A percentile compares a stretch with the other conserved stretches of the same genome.
These are phyloP conservation scores for Mormyrops boulengeri DNA, from an alignment of 2,797 vertebrate genomes.

Conservation along the genomic window DNA sequence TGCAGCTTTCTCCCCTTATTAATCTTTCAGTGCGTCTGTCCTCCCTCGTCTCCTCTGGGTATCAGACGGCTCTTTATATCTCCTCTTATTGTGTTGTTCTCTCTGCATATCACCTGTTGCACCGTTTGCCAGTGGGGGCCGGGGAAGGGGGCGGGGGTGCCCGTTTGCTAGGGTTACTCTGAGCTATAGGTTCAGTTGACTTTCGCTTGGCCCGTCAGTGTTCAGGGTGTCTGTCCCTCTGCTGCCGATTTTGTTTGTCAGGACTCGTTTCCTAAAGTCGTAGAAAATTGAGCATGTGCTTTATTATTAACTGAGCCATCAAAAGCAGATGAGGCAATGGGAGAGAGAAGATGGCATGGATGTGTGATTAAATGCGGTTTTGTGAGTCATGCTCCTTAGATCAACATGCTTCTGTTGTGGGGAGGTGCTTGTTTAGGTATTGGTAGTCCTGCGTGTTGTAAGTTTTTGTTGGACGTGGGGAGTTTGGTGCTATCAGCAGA, in stretches of 20 bases:
- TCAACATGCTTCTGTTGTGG: neutral
- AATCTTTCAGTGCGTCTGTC: slow-evolving; percentile 5
- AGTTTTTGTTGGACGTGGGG: neutral
- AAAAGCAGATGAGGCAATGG: neutral
- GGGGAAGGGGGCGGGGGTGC: neutral
- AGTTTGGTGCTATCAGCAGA: neutral
- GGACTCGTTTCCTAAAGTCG: neutral
- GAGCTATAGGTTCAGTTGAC: neutral
- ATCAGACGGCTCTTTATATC: neutral
- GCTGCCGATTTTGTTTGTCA: neutral
- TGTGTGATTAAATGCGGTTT: neutral
- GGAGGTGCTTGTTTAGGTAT: neutral
- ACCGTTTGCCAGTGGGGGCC: neutral
- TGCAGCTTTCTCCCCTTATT: neutral
- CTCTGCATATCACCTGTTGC: neutral
- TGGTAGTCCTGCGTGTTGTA: neutral
- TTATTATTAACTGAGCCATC: neutral
- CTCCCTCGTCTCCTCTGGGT: neutral
- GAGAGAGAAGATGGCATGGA: neutral
- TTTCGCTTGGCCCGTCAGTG: neutral
- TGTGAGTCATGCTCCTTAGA: neutral
- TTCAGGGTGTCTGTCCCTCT: neutral
- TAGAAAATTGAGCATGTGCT: neutral
- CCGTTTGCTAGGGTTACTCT: neutral
- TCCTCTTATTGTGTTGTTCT: neutral